Evolutionary conservation across 2,797 vertebrate genomes (phyloP), one percentile per base, ranked within the genome.

Genomic region (Poeciliopsis infans): DNA sequence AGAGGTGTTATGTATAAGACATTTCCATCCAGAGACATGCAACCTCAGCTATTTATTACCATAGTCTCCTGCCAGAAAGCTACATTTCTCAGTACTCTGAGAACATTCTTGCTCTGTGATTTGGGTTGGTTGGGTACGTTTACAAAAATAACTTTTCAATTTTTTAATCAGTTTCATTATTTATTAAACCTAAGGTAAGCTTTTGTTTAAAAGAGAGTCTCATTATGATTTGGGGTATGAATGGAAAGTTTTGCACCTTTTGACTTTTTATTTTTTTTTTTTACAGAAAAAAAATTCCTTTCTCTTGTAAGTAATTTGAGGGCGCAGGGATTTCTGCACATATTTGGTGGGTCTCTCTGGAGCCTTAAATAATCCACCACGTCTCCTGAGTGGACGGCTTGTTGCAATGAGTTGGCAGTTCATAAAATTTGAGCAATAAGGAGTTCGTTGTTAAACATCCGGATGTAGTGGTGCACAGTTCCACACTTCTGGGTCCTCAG

Each of bases 21-120:
- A 79, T 78, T 82, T 85, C 87, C 83, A 81, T 81, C 55, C 75
- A 80, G 33, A 77, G 80, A 68, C 73, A 80, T 72, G 25, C 25
- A 55, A 82, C 78, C 88, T 92, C 87, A 86, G 89, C 89, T 87
- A 93, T 92, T 92, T 92, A 92, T 92, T 89, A 92, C 89, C 84
- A 85, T 90, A 83, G 85, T 90, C 88, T 92, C 83, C 77, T 80
- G 85, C 88, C 87, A 91, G 86, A 87, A 85, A 89, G 83, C 86
- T 90, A 87, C 84, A 85, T 87, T 89, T 89, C 88, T 86, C 76
- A 75, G 83, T 90, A 86, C 91, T 89, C 87, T 88, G 88, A 66
- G 61, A 68, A 25, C 39, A 41, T 68, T 68, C 92, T 87, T 92
- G 82, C 88, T 91, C 90, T 66, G 33, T 66, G 33, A 79, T 89